Percentiles rank a stretch among this genome's conserved stretches.
Evolutionary conservation across 2,797 vertebrate species (phyloP).

Genomic region (Leptodactylus fallax): DNA sequence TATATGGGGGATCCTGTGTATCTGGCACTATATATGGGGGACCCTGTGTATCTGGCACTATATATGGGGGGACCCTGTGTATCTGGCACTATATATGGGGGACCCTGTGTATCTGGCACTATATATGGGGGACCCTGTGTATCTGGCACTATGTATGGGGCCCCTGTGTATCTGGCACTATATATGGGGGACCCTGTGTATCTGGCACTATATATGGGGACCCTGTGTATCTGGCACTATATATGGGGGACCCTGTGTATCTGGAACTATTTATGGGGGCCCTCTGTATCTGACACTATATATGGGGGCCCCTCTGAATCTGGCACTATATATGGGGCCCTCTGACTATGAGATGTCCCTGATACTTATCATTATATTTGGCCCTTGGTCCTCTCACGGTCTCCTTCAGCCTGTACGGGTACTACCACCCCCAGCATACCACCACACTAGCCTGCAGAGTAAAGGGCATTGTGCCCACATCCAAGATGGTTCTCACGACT

Average conservation of each 20-base stretch:
- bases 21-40: background rate
- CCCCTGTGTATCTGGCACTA: background rate
- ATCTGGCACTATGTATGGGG: background rate
- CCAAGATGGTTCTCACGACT: slow-evolving; percentile 8
- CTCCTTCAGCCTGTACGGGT: background rate
- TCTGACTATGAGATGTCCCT: no score
- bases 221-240: background rate
- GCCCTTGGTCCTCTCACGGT: no score
- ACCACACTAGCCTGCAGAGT: no score
- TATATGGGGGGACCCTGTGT: background rate
- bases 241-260: no score
- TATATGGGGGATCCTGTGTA: no score
- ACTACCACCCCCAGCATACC: background rate
- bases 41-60: background rate
- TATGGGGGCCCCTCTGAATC: no score
- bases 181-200: background rate
- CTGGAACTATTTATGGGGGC: no score
- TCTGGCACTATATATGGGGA: no score
- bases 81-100: background rate
- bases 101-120: background rate
- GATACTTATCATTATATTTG: background rate
- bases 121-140: background rate
- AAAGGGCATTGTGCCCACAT: background rate
- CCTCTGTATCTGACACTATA: background rate
- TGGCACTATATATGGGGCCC: no score